Evolutionary conservation across 1,140 invertebrate genomes (phyloP), one percentile per base, ranked within the genome.

Genomic region (Sinonovacula constricta): DNA sequence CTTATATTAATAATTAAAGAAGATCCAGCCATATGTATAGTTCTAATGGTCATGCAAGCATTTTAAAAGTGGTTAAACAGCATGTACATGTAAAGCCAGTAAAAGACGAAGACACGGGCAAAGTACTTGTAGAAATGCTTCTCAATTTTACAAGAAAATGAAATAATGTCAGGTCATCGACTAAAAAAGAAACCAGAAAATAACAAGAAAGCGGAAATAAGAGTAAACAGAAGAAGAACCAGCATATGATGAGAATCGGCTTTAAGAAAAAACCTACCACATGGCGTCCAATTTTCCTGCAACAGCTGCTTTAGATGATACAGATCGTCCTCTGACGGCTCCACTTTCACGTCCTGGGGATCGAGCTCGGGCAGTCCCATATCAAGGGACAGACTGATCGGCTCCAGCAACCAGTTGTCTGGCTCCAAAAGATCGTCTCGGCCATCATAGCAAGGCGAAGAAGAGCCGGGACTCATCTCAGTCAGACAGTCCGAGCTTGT

Each of bases 231-330:
- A 39, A 18, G 36, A 15, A 45, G 3, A 12, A 2, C 7, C 28
- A 26, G 22, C 22, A 18, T 30, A 31, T 14, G n/a, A 56, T 15
- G n/a, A 54, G 15, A 4, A 28, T 22, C 24, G 45, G 26, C n/a
- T 45, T 3, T 1, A 59, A 33, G 2, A 33, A 57, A 18, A 1
- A 78, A 62, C 84, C 74, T 80, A 87, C 86, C 86, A 83, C 74
- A 81, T 79, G 79, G 78, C 63, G 83, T 81, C 66, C 75, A 82
- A 49, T 83, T 79, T 14, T 82, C 82, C 12, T 68, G 74, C 39
- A 87, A 79, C 33, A 87, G 82, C 62, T 83, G 81, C 63, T 86
- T 83, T 57, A 87, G 82, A 81, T 86, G 86, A 83, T 81, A 83
- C 67, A 87, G 79, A 71, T 81, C 85, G 59, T 82, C 80, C 76